A percentile compares a stretch with the other conserved stretches of the same genome.
Conservation (phyloP, 2,113 vertebrate species). For the Heterochromis multidens region DNA sequence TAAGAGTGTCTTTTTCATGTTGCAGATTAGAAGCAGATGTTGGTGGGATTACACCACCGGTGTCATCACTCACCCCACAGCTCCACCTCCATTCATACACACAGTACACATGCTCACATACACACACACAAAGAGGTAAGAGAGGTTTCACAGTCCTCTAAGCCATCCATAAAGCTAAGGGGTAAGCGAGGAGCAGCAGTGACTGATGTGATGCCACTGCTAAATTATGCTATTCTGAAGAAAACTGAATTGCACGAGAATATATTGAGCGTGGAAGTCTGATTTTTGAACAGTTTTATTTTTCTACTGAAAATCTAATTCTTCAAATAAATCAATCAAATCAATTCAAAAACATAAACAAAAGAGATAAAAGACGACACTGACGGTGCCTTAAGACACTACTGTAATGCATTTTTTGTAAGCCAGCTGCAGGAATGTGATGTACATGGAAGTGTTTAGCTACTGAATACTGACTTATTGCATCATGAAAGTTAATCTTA, state of each 20-base stretch:
- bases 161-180: neutral
- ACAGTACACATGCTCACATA: neutral
- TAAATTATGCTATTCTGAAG: neutral
- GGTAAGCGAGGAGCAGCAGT: neutral
- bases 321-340: conserved; percentile 12
- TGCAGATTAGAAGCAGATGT: conserved; percentile 80
- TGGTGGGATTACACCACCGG: conserved; percentile 66
- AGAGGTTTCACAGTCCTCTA: conserved; percentile 8
- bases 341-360: neutral
- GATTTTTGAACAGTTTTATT: neutral
- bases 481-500: conserved; percentile 31
- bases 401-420: conserved; percentile 26
- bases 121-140: neutral
- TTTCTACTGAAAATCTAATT: neutral
- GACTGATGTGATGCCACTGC: neutral
- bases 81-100: conserved; percentile 47
- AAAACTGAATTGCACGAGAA: neutral
- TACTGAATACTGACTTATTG: conserved; percentile 36
- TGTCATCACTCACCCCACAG: conserved; percentile 75
- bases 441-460: conserved; percentile 26
- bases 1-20: conserved; percentile 74
- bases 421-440: conserved; percentile 30
- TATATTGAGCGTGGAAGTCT: neutral
- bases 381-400: neutral
- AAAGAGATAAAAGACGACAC: neutral